Percentiles rank a stretch among this genome's conserved stretches.
These are phyloP conservation scores for Premnoplex brunnescens DNA, from an alignment of 2,797 vertebrate genomes.

Conservation along the genomic window DNA sequence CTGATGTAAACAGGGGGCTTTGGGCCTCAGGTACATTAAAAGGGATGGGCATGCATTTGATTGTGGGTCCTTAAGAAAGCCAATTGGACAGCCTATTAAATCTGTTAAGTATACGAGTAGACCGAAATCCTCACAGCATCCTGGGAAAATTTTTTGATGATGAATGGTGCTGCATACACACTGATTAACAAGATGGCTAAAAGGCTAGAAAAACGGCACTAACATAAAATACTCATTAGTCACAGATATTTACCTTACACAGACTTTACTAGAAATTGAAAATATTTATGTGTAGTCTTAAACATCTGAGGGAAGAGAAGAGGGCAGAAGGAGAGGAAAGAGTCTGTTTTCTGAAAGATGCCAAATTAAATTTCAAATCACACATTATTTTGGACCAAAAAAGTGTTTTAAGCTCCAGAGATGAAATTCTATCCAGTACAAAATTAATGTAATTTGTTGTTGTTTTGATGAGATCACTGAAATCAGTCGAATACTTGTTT, in stretches of 20 bases:
- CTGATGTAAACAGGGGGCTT: background rate
- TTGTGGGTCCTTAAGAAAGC: background rate
- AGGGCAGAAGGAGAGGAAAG: background rate
- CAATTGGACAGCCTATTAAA: background rate
- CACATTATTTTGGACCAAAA: accelerated
- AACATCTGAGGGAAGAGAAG: background rate
- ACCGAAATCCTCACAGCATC: background rate
- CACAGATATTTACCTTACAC: background rate
- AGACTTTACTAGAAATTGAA: background rate
- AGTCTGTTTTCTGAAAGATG: background rate
- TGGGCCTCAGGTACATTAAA: background rate
- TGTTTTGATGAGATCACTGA: background rate
- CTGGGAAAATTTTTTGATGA: background rate
- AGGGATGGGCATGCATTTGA: too few species aligned
- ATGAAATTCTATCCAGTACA: background rate
- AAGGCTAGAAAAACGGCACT: background rate
- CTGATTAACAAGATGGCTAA: background rate
- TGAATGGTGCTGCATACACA: background rate
- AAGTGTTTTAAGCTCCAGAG: background rate
- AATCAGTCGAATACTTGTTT: background rate
- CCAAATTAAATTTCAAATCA: background rate
- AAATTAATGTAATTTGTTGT: background rate
- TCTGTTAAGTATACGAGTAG: background rate
- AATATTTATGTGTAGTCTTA: background rate
- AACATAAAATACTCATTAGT: background rate